phyloP scores from a whole-genome alignment of 2,113 vertebrate species.

The Cyprinodon variegatus region DNA sequence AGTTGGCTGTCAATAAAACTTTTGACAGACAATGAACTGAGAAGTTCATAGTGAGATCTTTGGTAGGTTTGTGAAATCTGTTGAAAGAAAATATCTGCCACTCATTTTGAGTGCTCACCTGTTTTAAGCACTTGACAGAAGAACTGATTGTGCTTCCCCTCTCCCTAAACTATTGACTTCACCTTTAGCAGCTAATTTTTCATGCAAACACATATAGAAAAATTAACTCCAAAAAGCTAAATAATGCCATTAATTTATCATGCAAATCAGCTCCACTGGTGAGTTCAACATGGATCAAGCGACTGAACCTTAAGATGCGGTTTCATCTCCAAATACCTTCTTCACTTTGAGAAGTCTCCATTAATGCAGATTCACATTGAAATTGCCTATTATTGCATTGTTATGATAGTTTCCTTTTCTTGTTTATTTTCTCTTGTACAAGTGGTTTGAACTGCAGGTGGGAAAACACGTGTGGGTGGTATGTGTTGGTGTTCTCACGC shows the following conservation, averaged over 20 bases:
- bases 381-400: not conserved
- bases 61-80: not conserved
- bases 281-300: slow-evolving; percentile 24
- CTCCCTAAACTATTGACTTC: not conserved
- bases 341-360: slow-evolving; percentile 4
- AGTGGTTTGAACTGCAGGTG: slow-evolving; percentile 27
- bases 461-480: slow-evolving; percentile 27
- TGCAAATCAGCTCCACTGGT: slow-evolving; percentile 46
- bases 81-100: not conserved
- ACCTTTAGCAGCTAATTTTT: not conserved
- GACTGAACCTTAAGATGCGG: slow-evolving; percentile 6
- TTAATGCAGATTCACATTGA: slow-evolving; percentile 23
- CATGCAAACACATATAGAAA: not conserved
- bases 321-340: slow-evolving; percentile 22
- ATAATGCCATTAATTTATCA: slow-evolving; percentile 40
- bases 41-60: not conserved
- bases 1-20: not conserved
- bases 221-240: slow-evolving; percentile 5
- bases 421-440: not conserved
- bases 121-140: not conserved
- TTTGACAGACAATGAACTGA: not conserved
- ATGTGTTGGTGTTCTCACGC: slow-evolving; percentile 30
- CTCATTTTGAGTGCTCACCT: not conserved
- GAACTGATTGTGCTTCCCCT: not conserved
- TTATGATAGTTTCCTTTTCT: not conserved